Conservation (phyloP, 2,888 invertebrate species). For the Tenthredo mesomela region DNA sequence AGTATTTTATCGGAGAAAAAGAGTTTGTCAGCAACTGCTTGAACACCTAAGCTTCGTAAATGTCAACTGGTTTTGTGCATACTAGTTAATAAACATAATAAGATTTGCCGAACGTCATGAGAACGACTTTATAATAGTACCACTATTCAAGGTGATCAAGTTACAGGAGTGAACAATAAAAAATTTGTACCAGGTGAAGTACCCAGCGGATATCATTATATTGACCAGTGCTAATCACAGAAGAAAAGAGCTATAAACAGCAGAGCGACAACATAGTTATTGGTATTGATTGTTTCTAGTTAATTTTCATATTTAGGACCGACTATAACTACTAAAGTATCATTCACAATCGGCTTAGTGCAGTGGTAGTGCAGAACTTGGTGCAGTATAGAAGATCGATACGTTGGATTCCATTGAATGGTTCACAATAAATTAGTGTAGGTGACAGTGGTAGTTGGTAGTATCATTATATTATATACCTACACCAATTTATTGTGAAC, state of each 20-base stretch:
- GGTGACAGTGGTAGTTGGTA: too few species aligned
- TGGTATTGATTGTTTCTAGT: not conserved
- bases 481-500: too few species aligned
- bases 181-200: not conserved
- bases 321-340: not conserved
- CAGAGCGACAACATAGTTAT: not conserved
- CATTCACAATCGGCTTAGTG: too few species aligned
- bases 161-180: not conserved
- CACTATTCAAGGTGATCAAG: constrained; percentile 9
- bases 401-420: too few species aligned
- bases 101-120: not conserved
- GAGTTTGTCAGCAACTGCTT: not conserved
- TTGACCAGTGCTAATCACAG: not conserved
- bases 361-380: too few species aligned
- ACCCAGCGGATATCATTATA: not conserved
- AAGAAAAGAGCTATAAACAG: not conserved
- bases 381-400: too few species aligned
- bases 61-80: not conserved
- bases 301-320: not conserved
- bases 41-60: not conserved
- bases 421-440: too few species aligned
- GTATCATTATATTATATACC: too few species aligned
- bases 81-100: not conserved
- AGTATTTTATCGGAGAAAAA: not conserved
- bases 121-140: not conserved